Percentiles rank a stretch among this genome's conserved stretches.
phyloP scores from a whole-genome alignment of 1,140 invertebrate genomes.

The Ceratina japonica region DNA sequence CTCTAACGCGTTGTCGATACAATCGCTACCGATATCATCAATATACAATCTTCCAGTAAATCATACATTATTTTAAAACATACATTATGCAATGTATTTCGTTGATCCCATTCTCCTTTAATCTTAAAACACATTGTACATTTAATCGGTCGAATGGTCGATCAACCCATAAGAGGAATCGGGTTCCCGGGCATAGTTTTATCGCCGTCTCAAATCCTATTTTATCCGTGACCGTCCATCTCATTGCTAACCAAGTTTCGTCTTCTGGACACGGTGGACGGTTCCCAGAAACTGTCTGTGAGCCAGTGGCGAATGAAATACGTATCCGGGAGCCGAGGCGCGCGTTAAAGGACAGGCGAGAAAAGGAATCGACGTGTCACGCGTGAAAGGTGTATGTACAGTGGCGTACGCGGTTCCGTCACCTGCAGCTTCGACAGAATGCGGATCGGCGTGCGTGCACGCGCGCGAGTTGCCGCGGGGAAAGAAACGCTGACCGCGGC shows the following conservation, averaged over 20 bases:
- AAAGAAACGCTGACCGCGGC: constrained; percentile 37
- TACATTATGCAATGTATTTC: no score
- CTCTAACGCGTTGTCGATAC: no score
- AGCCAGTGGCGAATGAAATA: neutral
- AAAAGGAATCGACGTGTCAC: neutral
- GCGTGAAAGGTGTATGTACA: neutral
- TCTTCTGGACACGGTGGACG: neutral
- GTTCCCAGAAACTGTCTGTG: neutral
- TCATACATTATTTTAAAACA: no score
- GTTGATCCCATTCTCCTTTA: no score
- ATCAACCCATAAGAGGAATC: no score
- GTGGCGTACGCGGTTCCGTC: constrained; percentile 45
- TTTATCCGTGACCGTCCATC: no score
- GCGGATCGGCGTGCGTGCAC: neutral
- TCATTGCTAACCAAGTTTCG: neutral
- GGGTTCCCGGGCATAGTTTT: no score
- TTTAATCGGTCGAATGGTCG: no score
- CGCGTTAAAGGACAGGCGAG: constrained; percentile 16
- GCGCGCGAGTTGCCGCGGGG: constrained; percentile 35
- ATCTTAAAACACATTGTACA: no score
- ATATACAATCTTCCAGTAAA: no score
- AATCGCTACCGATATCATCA: no score
- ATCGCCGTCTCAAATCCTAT: no score
- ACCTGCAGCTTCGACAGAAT: constrained; percentile 33
- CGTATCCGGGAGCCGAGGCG: constrained; percentile 9